These are phyloP conservation scores for Stramonita haemastoma DNA, from an alignment of 2,888 invertebrate genomes.

Conservation along the genomic window DNA sequence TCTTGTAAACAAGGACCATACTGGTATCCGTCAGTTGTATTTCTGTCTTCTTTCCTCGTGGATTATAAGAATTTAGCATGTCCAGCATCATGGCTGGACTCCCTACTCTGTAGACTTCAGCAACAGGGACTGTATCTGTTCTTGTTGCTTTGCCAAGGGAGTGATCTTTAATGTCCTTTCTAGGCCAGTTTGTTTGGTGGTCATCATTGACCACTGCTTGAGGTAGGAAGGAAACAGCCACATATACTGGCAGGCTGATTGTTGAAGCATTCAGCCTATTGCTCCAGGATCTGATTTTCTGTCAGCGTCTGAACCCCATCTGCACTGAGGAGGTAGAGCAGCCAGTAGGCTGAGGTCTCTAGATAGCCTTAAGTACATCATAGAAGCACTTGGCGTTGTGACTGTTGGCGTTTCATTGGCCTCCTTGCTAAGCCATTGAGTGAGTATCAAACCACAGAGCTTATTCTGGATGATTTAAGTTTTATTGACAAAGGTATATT, in stretches of 20 bases:
- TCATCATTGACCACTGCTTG: not conserved
- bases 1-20: constrained; percentile 36
- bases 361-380: no score
- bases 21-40: constrained; percentile 50
- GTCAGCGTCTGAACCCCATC: no score
- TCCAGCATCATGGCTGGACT: constrained; percentile 18
- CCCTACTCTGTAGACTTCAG: constrained; percentile 46
- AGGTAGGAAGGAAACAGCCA: not conserved
- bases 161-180: not conserved
- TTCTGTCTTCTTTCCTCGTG: not conserved
- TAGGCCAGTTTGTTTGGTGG: not conserved
- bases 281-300: no score
- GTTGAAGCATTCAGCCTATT: no score
- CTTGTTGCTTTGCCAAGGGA: constrained; percentile 41
- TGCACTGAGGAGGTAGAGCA: no score
- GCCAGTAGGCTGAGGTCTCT: no score
- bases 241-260: not conserved
- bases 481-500: no score
- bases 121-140: constrained; percentile 41
- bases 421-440: no score
- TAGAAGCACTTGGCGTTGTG: no score
- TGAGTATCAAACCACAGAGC: no score
- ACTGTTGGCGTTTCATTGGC: no score
- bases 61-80: constrained; percentile 28
- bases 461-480: no score